phyloP scores from a whole-genome alignment of 2,797 vertebrate species.

The Cossypha polioptera region DNA sequence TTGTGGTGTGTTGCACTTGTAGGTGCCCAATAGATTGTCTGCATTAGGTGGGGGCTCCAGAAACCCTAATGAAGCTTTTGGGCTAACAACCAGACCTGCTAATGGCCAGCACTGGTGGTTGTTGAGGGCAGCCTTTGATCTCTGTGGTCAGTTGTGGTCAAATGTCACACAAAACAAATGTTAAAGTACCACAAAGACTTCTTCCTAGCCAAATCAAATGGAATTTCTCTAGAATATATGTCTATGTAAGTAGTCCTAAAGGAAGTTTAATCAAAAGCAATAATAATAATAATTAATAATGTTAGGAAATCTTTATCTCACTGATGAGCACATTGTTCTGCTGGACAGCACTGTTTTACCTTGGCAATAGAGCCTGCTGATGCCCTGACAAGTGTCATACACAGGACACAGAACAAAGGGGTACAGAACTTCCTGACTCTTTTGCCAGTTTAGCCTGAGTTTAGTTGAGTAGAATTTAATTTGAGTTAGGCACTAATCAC shows the following conservation, averaged over 20 bases:
- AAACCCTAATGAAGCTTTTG: not conserved
- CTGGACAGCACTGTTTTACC: not conserved
- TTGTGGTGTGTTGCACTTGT: not conserved
- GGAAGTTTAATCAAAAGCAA: not conserved
- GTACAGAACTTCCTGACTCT: not conserved
- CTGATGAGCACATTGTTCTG: not conserved
- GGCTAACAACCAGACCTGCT: not conserved
- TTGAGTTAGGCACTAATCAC: not conserved
- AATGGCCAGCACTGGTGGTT: not conserved
- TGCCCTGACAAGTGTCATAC: not conserved
- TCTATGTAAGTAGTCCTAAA: not conserved
- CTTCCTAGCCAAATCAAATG: not conserved
- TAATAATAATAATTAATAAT: not conserved
- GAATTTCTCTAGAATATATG: not conserved
- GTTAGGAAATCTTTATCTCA: not conserved
- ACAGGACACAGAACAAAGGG: not conserved
- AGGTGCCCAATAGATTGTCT: not conserved
- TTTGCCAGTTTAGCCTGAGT: not conserved
- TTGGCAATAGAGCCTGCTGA: not conserved
- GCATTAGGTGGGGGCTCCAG: not conserved
- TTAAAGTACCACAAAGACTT: not conserved
- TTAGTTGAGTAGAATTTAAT: not conserved
- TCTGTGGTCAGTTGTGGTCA: not conserved
- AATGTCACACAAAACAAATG: not conserved
- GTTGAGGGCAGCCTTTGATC: not conserved